phyloP scores from a whole-genome alignment of 2,797 vertebrate genomes.

The Gymnocypris eckloni region DNA sequence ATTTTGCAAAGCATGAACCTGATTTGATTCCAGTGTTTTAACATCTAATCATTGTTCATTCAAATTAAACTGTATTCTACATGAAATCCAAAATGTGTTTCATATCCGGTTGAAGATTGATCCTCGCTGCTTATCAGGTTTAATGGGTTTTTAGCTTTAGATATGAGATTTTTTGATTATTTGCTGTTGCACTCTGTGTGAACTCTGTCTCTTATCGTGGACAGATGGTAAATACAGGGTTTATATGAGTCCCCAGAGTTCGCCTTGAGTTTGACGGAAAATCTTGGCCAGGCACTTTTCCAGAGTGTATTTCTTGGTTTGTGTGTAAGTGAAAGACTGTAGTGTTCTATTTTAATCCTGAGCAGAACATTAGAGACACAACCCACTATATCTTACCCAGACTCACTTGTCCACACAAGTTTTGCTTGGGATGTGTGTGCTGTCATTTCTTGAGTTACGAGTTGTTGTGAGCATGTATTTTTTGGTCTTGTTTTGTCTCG shows the following conservation, averaged over 20 bases:
- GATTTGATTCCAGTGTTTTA: neutral
- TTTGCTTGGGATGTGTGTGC: neutral
- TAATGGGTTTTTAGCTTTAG: neutral
- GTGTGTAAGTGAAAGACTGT: slow-evolving; percentile 10
- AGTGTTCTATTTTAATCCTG: slow-evolving; percentile 11
- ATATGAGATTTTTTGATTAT: neutral
- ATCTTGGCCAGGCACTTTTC: slow-evolving; percentile 15
- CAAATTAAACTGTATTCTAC: neutral
- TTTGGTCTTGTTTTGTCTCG: slow-evolving; percentile 7
- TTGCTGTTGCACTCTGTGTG: slow-evolving; percentile 27
- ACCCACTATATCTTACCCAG: neutral
- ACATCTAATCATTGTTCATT: neutral
- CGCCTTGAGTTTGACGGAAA: neutral
- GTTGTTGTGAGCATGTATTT: slow-evolving; percentile 7
- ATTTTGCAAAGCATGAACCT: neutral
- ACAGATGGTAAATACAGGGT: slow-evolving; percentile 13
- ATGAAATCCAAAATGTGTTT: slow-evolving; percentile 19
- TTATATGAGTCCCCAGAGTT: slow-evolving; percentile 7
- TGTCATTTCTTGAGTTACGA: slow-evolving; percentile 1
- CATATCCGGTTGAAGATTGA: slow-evolving; percentile 4
- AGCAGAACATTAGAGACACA: slow-evolving; percentile 7
- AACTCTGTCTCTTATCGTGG: slow-evolving; percentile 24
- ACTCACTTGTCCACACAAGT: slow-evolving; percentile 18
- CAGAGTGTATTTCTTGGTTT: slow-evolving; percentile 2
- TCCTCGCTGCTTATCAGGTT: neutral